Conservation (phyloP, 2,888 invertebrate species). For the Heterodera filipjevi region DNA sequence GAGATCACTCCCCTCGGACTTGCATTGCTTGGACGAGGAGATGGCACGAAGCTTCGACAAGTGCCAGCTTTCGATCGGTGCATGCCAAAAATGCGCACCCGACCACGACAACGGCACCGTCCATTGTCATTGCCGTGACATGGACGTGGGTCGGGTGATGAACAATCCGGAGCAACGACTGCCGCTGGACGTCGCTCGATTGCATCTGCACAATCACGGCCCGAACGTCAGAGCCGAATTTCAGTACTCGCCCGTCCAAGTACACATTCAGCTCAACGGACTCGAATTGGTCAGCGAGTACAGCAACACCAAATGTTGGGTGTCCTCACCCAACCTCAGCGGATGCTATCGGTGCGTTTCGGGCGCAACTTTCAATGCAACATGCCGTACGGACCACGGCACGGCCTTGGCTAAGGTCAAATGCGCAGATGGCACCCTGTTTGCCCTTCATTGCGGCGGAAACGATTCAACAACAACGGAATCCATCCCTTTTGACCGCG, state of each 20-base stretch:
- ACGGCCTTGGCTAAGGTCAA: neutral
- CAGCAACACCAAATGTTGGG: no score
- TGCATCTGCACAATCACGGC: neutral
- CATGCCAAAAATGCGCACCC: neutral
- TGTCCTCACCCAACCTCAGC: no score
- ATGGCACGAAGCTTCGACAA: neutral
- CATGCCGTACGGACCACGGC: conserved; percentile 1
- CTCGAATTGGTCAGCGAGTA: no score
- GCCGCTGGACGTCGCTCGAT: neutral
- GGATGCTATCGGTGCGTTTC: no score
- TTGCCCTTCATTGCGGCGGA: neutral
- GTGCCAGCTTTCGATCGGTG: neutral
- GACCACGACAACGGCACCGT: neutral
- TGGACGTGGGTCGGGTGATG: neutral
- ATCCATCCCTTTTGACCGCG: neutral
- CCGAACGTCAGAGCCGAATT: no score
- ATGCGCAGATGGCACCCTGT: conserved; percentile 3
- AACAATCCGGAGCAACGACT: neutral
- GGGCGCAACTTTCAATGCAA: no score
- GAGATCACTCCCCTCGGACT: neutral
- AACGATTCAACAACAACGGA: neutral
- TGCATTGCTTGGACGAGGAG: conserved; percentile 2
- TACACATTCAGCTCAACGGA: no score
- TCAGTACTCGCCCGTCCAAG: no score
- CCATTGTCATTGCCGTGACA: neutral